A percentile compares a stretch with the other conserved stretches of the same genome.
Evolutionary conservation across 1,140 invertebrate genomes (phyloP).

Genomic region (Chironomus striatipennis): DNA sequence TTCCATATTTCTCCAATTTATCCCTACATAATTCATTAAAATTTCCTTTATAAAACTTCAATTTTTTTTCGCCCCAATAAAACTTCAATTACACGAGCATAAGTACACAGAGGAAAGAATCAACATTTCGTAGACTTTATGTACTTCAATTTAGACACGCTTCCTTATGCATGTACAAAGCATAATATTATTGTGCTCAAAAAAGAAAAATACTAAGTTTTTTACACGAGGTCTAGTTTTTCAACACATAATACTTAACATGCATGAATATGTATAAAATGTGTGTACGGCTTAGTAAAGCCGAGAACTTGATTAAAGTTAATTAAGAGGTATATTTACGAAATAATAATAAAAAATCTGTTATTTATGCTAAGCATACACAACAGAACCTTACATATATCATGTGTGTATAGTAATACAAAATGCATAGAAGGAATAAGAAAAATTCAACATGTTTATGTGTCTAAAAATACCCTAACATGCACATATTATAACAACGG

Average conservation of each 20-base stretch:
- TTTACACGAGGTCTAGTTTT: background rate
- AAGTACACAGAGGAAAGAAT: too few species aligned
- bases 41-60: too few species aligned
- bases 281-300: background rate
- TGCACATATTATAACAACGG: slow-evolving; percentile 19
- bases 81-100: too few species aligned
- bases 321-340: slow-evolving; percentile 14
- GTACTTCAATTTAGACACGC: background rate
- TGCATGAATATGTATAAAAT: background rate
- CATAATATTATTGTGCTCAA: background rate
- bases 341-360: slow-evolving; percentile 15
- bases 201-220: background rate
- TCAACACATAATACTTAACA: background rate
- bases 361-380: slow-evolving; percentile 4
- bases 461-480: slow-evolving; percentile 22
- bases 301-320: slow-evolving; percentile 12
- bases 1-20: too few species aligned
- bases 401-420: background rate
- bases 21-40: too few species aligned
- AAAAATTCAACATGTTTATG: background rate
- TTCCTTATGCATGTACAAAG: background rate
- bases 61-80: too few species aligned
- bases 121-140: background rate
- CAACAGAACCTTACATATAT: background rate
- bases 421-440: background rate